Evolutionary conservation across 2,113 vertebrate genomes (phyloP).

Genomic region (Columbina picui): DNA sequence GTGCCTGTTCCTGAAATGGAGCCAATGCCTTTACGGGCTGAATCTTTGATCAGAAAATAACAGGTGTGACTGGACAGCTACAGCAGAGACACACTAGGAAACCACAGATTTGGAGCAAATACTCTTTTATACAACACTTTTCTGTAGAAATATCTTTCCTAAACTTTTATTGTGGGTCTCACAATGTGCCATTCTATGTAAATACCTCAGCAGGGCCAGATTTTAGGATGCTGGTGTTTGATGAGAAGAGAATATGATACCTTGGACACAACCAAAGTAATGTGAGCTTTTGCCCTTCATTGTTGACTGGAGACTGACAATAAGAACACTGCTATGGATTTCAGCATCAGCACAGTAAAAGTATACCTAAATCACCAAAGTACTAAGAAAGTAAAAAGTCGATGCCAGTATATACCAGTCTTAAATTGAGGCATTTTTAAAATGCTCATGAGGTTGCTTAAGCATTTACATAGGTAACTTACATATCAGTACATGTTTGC

Average conservation of each 20-base stretch:
- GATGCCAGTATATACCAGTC: neutral
- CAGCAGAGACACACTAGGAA: neutral
- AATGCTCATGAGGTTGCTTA: neutral
- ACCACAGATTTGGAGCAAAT: neutral
- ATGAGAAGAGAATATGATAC: neutral
- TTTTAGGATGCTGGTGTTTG: neutral
- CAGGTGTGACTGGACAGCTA: neutral
- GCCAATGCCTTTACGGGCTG: neutral
- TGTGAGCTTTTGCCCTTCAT: neutral
- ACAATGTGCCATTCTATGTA: neutral
- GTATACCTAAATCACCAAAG: neutral
- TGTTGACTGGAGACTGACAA: neutral
- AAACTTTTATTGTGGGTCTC: neutral
- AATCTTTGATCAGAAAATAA: neutral
- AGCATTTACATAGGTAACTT: neutral
- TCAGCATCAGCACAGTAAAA: neutral
- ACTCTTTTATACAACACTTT: neutral
- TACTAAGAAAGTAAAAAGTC: neutral
- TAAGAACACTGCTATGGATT: neutral
- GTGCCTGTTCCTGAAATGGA: neutral
- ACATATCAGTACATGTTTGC: neutral
- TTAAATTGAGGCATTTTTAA: neutral
- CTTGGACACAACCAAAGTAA: neutral
- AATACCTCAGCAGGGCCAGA: neutral
- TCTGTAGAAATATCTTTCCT: neutral